Conservation (phyloP, 2,113 vertebrate species). For the Antigone vipio region DNA sequence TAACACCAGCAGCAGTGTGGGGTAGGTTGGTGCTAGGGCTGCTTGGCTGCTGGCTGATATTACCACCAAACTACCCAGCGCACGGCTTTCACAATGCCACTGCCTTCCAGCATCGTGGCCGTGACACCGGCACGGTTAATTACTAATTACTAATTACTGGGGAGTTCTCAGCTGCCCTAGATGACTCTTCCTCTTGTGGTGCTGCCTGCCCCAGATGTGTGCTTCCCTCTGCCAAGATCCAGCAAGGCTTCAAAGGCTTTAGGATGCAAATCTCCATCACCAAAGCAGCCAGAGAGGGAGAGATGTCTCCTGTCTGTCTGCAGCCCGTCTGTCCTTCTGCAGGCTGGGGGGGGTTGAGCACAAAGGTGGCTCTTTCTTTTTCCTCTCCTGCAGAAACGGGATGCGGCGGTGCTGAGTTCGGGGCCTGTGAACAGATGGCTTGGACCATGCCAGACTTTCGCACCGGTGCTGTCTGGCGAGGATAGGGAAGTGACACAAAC, state of each 20-base stretch:
- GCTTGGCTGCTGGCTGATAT: not conserved
- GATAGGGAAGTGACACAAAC: not conserved
- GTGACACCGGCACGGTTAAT: not conserved
- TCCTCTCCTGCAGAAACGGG: not conserved
- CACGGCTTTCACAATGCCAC: not conserved
- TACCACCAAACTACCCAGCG: not conserved
- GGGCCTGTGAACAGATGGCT: constrained; percentile 24
- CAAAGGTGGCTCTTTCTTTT: not conserved
- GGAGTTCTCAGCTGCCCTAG: not conserved
- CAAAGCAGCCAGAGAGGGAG: not conserved
- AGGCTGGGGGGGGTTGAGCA: not conserved
- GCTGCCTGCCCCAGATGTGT: not conserved
- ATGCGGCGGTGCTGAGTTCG: fast-evolving
- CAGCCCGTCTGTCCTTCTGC: not conserved
- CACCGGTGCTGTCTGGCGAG: not conserved
- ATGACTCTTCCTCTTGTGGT: not conserved
- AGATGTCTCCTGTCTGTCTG: not conserved
- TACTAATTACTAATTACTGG: not conserved
- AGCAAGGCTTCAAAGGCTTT: not conserved
- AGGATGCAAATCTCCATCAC: not conserved
- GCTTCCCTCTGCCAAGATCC: not conserved
- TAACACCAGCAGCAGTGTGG: fast-evolving
- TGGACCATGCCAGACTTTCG: not conserved
- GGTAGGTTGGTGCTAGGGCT: not conserved
- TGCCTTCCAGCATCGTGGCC: not conserved